Evolutionary conservation across 2,888 invertebrate species (phyloP), one percentile per base, ranked within the genome.

Genomic region (Drosophila buzzatii): DNA sequence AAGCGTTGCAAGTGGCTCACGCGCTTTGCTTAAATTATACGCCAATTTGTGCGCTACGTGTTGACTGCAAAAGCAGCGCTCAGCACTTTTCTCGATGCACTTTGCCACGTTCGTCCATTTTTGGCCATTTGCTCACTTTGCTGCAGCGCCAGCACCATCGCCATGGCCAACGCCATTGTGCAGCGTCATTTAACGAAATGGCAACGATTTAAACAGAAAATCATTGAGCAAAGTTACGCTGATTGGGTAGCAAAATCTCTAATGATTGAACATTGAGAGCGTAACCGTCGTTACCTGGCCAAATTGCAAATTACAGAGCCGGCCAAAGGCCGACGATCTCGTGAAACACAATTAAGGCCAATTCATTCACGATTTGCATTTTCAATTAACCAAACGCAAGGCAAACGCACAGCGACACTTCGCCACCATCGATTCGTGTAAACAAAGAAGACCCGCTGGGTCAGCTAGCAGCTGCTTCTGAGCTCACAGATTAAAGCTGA

Each of bases 351-450:
- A 49, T 65, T 70, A 61, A 62, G 42, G 51, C 49, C 73, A 74
- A 74, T 78, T 72, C 70, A 66, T 63, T 64, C 72, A 71, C 62
- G 77, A 86, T 86, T 86, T 90, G 82, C 88, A 88, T 90, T 90
- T 90, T 89, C 84, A 90, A 86, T 86, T 90, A 90, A 83, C 76
- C 52, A 70, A 55, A 68, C 62, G 55, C 39, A 35, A 41, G 47
- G 47, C 53, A 47, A 56, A 57, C 18, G 31, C 27, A 44, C 49
- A 47, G 55, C 76, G 76, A 73, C 72, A 79, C 82, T 82, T 79
- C 72, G 57, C 79, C 70, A 57, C 79, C 70, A 59, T 37, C 70
- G 66, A 69, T 72, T 86, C 60, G 68, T n/a, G 63, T 79, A 89
- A 87, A 82, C 88, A 89, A 78, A 75, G 72, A 66, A 55, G 47